These are phyloP conservation scores for Gallirallus australis DNA, from an alignment of 2,797 vertebrate genomes.

Conservation along the genomic window DNA sequence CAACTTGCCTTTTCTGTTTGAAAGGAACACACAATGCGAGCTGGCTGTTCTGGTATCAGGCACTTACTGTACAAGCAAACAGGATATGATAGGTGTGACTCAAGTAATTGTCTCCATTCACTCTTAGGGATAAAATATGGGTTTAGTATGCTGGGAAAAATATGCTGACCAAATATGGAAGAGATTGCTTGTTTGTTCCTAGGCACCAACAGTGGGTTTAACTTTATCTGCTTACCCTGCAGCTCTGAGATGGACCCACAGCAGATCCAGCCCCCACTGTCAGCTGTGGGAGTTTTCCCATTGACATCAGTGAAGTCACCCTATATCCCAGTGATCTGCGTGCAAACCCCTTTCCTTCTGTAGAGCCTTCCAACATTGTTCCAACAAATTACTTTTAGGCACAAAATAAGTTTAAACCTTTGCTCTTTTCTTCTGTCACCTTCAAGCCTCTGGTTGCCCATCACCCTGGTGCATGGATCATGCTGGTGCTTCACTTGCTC, in stretches of 20 bases:
- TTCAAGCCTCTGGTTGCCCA: neutral
- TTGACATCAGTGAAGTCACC: neutral
- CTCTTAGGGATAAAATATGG: constrained; percentile 1
- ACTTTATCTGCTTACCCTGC: neutral
- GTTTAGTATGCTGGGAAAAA: neutral
- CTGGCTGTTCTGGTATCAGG: neutral
- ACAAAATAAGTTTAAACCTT: neutral
- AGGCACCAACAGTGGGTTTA: neutral
- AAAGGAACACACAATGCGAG: constrained; percentile 49
- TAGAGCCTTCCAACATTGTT: neutral
- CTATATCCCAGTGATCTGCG: neutral
- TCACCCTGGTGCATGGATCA: no score
- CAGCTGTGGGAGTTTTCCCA: neutral
- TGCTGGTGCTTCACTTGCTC: neutral
- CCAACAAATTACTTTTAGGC: neutral
- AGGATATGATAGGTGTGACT: constrained; percentile 67
- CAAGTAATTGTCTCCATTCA: constrained; percentile 44
- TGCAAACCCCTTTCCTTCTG: neutral
- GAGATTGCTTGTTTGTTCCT: neutral
- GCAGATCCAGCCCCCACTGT: neutral
- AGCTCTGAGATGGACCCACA: neutral
- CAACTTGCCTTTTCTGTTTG: constrained; percentile 66
- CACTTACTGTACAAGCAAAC: constrained; percentile 59
- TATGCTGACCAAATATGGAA: neutral
- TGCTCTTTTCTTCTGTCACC: neutral